Percentiles rank a stretch among this genome's conserved stretches.
Evolutionary conservation across 2,113 vertebrate species (phyloP).

Genomic region (Anhinga anhinga): DNA sequence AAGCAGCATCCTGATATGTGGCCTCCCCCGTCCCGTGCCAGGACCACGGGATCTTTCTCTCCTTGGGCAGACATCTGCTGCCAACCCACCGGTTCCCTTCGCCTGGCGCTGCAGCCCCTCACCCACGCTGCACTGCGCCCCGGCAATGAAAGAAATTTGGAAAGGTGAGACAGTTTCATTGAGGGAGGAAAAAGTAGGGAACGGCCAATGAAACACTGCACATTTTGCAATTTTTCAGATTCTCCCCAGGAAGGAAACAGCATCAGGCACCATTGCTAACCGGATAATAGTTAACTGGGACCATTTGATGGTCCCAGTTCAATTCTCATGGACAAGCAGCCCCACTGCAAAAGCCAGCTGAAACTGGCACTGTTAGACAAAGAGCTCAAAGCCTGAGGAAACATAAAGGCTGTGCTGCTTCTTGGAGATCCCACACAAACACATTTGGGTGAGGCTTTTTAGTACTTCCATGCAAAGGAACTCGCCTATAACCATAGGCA

Average conservation of each 20-base stretch:
- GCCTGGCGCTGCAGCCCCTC: background rate
- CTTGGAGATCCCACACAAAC: background rate
- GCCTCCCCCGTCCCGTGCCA: fast-evolving
- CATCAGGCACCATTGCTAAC: background rate
- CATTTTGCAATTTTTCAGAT: background rate
- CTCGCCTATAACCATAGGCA: background rate
- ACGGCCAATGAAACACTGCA: background rate
- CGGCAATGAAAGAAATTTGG: fast-evolving
- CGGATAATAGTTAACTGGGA: background rate
- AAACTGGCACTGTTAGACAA: background rate
- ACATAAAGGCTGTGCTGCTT: background rate
- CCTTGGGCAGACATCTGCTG: background rate
- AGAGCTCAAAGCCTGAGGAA: slow-evolving; percentile 2
- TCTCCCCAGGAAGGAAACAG: background rate
- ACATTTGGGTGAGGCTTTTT: background rate
- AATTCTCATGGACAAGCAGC: background rate
- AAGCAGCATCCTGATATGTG: background rate
- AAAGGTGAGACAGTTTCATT: background rate
- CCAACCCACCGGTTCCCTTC: background rate
- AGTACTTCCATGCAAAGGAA: background rate
- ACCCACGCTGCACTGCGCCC: fast-evolving
- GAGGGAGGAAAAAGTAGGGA: background rate
- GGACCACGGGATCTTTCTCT: background rate
- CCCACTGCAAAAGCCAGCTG: background rate
- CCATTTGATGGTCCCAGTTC: background rate